Conservation (phyloP, 1,140 invertebrate genomes). For the Coenobita brevimanus region DNA sequence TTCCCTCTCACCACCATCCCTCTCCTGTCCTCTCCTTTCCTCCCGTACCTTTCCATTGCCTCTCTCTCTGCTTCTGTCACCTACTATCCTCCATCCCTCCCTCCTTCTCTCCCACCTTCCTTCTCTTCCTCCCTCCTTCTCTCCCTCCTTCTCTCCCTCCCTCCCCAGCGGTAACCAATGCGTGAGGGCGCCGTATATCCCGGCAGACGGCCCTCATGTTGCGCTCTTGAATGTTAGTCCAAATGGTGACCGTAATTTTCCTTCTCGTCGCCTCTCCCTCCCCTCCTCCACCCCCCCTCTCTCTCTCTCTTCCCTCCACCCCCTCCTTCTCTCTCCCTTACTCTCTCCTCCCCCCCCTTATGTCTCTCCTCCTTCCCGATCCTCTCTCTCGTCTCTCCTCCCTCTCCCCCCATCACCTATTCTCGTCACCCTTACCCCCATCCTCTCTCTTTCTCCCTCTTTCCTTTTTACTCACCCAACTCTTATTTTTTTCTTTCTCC, state of each 20-base stretch:
- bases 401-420: not conserved
- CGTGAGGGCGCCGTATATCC: constrained; percentile 17
- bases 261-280: not conserved
- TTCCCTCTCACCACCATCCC: not conserved
- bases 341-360: not conserved
- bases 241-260: constrained; percentile 26
- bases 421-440: not conserved
- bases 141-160: not conserved
- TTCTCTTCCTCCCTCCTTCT: not conserved
- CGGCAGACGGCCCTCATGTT: not conserved
- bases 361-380: not conserved
- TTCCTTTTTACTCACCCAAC: not conserved
- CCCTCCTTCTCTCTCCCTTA: not conserved
- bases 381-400: not conserved
- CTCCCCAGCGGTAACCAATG: constrained; percentile 6
- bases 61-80: too few relatives aligned
- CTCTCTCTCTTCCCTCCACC: not conserved
- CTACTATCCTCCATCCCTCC: not conserved
- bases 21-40: not conserved
- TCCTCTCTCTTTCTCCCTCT: not conserved
- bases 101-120: not conserved
- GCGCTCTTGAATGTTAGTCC: not conserved
- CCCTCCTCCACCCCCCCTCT: not conserved
- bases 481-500: not conserved
- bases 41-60: not conserved